Percentiles rank a stretch among this genome's conserved stretches.
Conservation (phyloP, 2,113 vertebrate genomes). For the Psilopsiagon aurifrons region DNA sequence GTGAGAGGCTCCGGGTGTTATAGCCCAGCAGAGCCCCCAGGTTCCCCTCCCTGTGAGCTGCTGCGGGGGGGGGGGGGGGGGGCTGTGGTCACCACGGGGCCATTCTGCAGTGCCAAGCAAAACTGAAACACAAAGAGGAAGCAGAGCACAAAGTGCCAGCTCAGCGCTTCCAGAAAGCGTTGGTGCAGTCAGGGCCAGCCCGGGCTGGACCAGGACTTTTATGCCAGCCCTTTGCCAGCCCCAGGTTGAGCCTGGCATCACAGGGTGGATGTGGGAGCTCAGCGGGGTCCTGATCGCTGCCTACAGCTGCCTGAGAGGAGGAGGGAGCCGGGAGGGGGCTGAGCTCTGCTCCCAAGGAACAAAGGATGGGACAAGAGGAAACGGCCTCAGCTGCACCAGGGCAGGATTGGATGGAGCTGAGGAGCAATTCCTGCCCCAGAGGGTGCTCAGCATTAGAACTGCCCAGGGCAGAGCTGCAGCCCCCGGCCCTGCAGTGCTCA, state of each 20-base stretch:
- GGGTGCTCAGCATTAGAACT: no score
- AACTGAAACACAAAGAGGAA: slow-evolving; percentile 38
- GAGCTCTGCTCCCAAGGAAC: no score
- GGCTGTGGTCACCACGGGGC: background rate
- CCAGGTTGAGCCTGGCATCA: background rate
- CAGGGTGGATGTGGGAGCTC: background rate
- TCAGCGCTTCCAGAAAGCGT: slow-evolving; percentile 23
- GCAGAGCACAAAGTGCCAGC: background rate
- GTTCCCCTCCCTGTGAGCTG: background rate
- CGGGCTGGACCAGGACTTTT: background rate
- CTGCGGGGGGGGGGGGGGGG: background rate
- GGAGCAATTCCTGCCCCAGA: no score
- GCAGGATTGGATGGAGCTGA: no score
- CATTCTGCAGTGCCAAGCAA: slow-evolving; percentile 16
- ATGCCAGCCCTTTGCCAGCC: background rate
- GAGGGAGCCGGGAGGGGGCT: no score
- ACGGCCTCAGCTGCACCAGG: no score
- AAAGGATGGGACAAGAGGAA: no score
- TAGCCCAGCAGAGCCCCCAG: background rate
- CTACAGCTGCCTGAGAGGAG: no score
- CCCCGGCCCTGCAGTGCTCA: no score
- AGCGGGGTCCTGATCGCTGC: accelerated
- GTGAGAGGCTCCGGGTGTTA: background rate
- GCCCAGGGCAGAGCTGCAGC: no score
- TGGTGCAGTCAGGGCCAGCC: background rate